These are phyloP conservation scores for Bos indicus DNA, from an alignment of 2,113 vertebrate genomes.

Conservation along the genomic window DNA sequence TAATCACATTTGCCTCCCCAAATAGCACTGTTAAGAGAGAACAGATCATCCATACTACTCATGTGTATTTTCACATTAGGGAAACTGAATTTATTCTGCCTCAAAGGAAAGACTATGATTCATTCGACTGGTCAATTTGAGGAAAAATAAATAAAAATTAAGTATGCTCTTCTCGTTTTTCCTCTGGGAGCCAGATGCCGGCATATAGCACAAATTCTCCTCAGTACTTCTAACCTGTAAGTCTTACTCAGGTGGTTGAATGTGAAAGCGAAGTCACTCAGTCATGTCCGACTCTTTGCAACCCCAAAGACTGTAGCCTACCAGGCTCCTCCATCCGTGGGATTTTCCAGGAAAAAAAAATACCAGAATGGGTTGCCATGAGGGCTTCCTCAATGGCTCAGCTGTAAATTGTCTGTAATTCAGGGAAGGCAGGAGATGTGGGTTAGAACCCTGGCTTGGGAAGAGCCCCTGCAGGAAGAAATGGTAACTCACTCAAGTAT, in stretches of 20 bases:
- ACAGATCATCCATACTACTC: not conserved
- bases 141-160: not conserved
- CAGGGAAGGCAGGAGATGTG: not conserved
- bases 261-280: no score
- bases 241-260: not conserved
- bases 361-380: no score
- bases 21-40: not conserved
- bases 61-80: not conserved
- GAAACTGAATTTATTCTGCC: not conserved
- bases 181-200: not conserved
- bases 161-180: not conserved
- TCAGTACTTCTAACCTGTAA: not conserved
- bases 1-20: not conserved
- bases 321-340: no score
- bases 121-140: not conserved
- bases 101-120: not conserved
- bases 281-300: rapidly evolving
- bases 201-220: not conserved
- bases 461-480: not conserved
- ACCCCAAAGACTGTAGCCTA: no score
- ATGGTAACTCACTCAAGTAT: not conserved
- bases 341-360: no score
- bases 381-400: not conserved
- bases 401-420: not conserved
- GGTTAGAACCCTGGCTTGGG: not conserved